Conservation (phyloP, 2,888 invertebrate genomes). For the Conops quadrifasciatus region DNA sequence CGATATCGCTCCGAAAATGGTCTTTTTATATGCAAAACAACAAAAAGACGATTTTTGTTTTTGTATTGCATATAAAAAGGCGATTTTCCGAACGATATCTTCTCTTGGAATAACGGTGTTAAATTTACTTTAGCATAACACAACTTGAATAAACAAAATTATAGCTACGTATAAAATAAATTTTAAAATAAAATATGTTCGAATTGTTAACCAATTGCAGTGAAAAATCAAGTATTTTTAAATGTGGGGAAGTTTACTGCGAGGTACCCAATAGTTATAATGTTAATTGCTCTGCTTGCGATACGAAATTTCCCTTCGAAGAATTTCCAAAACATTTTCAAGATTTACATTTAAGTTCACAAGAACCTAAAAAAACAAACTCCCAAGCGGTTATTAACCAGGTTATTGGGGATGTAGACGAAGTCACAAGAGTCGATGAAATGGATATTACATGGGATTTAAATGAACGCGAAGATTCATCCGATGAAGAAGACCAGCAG, state of each 20-base stretch:
- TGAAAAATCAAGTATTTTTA: conserved; percentile 45
- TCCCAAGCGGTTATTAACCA: not conserved
- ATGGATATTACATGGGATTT: not conserved
- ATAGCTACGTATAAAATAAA: not conserved
- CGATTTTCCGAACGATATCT: too few species aligned
- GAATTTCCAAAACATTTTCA: conserved; percentile 53
- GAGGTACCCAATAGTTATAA: conserved; percentile 50
- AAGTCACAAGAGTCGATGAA: not conserved
- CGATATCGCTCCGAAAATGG: too few species aligned
- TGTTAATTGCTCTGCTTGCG: conserved; percentile 53
- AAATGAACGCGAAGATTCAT: conserved; percentile 4
- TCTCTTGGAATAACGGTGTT: too few species aligned
- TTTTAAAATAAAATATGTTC: not conserved
- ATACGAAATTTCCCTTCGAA: conserved; percentile 47
- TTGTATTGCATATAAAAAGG: too few species aligned
- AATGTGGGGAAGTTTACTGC: conserved; percentile 57
- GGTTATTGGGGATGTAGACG: not conserved
- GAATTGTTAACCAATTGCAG: not conserved
- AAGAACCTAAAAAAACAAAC: too few species aligned
- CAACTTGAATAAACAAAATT: too few species aligned
- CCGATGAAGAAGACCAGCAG: not conserved
- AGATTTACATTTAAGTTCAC: conserved; percentile 35
- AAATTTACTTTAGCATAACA: too few species aligned
- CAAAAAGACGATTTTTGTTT: too few species aligned
- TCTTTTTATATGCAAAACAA: too few species aligned